phyloP scores from a whole-genome alignment of 2,113 vertebrate genomes.

The Garra rufa region DNA sequence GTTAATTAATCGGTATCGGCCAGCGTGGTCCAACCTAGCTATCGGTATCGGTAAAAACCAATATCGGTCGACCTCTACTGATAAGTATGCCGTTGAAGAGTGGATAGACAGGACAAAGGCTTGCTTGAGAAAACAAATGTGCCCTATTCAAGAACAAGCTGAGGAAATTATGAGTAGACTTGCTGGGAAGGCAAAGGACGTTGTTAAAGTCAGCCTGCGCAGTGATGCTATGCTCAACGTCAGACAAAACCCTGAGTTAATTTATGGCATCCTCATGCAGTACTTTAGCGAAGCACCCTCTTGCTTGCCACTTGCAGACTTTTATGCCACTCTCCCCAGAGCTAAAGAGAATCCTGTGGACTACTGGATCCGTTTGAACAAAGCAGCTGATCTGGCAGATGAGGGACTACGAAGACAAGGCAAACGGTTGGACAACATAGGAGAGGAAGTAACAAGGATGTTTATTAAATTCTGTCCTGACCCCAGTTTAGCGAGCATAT shows the following conservation, averaged over 20 bases:
- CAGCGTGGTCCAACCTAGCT: too few relatives aligned
- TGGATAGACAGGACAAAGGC: conserved; percentile 11
- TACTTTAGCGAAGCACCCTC: background rate
- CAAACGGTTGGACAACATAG: background rate
- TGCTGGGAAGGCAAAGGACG: conserved; percentile 31
- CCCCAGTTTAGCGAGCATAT: background rate
- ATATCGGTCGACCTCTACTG: too few relatives aligned
- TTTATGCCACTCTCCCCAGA: background rate
- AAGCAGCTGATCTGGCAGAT: background rate
- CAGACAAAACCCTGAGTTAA: background rate
- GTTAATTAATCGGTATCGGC: too few relatives aligned
- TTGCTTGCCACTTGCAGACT: background rate
- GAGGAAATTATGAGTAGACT: conserved; percentile 13
- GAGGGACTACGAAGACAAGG: conserved; percentile 18
- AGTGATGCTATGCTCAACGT: conserved; percentile 10
- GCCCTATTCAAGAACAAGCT: background rate
- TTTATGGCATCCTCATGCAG: background rate
- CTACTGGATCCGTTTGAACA: background rate
- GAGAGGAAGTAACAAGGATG: conserved; percentile 29
- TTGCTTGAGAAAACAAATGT: background rate
- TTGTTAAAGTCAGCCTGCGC: conserved; percentile 24
- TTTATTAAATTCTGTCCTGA: conserved; percentile 41
- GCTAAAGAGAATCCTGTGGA: background rate
- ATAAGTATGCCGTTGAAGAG: too few relatives aligned
- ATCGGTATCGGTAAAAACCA: too few relatives aligned